phyloP scores from a whole-genome alignment of 2,113 vertebrate genomes.

The Ochotona princeps region DNA sequence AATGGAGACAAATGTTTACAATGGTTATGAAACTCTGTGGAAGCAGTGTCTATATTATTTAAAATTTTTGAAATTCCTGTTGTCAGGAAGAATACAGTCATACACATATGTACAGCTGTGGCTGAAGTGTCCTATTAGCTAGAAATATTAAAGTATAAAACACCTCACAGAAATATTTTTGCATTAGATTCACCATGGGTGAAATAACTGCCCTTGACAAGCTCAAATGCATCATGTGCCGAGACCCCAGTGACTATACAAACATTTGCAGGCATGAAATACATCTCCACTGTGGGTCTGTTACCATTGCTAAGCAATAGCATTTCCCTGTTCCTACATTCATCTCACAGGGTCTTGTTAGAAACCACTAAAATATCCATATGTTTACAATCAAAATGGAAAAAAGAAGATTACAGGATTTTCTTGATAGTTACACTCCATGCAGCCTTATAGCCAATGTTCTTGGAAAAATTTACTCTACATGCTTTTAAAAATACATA shows the following conservation, averaged over 20 bases:
- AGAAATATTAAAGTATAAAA: slow-evolving; percentile 72
- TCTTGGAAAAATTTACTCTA: slow-evolving; percentile 44
- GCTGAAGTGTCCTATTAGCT: slow-evolving; percentile 60
- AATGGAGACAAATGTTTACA: slow-evolving; percentile 9
- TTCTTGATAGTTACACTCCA: slow-evolving; percentile 59
- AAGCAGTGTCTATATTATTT: neutral
- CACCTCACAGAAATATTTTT: slow-evolving; percentile 65
- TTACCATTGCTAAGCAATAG: slow-evolving; percentile 17
- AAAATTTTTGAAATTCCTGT: slow-evolving; percentile 6
- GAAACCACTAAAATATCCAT: slow-evolving; percentile 54
- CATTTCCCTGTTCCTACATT: slow-evolving; percentile 52
- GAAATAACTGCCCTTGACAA: slow-evolving; percentile 59
- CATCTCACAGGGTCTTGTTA: slow-evolving; percentile 38
- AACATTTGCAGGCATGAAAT: slow-evolving; percentile 46
- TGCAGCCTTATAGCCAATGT: slow-evolving; percentile 29
- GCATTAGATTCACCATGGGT: slow-evolving; percentile 70
- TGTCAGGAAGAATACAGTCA: neutral
- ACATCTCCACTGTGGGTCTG: slow-evolving; percentile 18
- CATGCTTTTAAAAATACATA: neutral
- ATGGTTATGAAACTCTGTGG: neutral
- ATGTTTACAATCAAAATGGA: slow-evolving; percentile 1
- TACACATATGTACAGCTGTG: neutral
- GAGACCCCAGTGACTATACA: neutral
- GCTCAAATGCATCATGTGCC: neutral
- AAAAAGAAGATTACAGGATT: neutral